Evolutionary conservation across 2,888 invertebrate species (phyloP).

Genomic region (Nemoura dubitans): DNA sequence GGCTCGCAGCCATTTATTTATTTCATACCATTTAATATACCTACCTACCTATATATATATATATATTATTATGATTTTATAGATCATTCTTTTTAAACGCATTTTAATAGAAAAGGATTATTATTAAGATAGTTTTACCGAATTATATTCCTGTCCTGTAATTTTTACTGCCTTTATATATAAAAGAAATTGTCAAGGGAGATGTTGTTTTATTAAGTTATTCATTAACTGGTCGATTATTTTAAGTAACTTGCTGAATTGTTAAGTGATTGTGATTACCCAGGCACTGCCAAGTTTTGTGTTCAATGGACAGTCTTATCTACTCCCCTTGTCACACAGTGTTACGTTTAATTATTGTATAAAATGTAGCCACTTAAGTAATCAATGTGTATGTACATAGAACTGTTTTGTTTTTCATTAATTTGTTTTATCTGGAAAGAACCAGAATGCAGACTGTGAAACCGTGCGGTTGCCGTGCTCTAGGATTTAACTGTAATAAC

Average conservation of each 20-base stretch:
- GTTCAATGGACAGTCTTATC: constrained; percentile 33
- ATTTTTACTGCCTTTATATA: neutral
- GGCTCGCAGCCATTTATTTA: constrained; percentile 31
- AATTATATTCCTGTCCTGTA: constrained; percentile 7
- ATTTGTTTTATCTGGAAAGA: constrained; percentile 24
- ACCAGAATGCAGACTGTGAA: constrained; percentile 30
- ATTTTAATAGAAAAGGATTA: neutral
- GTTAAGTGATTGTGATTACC: constrained; percentile 36
- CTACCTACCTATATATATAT: neutral
- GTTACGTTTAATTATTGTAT: constrained; percentile 35
- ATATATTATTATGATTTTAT: too few relatives aligned
- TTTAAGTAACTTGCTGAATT: neutral
- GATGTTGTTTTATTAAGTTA: neutral
- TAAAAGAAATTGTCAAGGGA: neutral
- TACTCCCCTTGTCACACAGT: constrained; percentile 21
- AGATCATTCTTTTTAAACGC: too few relatives aligned
- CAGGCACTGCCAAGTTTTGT: constrained; percentile 45
- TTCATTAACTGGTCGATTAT: neutral
- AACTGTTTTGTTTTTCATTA: constrained; percentile 31
- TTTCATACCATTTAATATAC: constrained; percentile 20
- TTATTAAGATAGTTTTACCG: neutral
- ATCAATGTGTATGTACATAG: constrained; percentile 29
- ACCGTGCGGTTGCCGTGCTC: neutral
- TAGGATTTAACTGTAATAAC: neutral
- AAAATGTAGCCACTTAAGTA: neutral